phyloP scores from a whole-genome alignment of 2,797 vertebrate genomes.

The Novumbra hubbsi region DNA sequence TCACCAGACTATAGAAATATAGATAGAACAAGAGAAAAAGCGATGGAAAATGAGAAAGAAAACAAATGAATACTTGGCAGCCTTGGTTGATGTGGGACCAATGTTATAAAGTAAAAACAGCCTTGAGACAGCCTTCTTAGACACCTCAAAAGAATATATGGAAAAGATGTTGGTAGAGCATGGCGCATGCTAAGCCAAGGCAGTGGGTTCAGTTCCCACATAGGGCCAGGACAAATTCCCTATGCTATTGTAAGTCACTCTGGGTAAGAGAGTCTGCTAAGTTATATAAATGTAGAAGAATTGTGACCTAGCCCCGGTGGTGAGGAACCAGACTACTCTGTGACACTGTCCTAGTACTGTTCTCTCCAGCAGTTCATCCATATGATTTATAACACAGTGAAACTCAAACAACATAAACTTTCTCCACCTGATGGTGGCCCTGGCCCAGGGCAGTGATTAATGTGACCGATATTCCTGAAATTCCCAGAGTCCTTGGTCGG shows the following conservation, averaged over 20 bases:
- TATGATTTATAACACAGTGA: slow-evolving; percentile 25
- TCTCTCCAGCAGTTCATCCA: background rate
- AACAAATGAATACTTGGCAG: background rate
- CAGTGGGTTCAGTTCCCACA: too few species aligned
- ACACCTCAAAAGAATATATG: background rate
- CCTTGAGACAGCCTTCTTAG: background rate
- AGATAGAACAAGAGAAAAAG: slow-evolving; percentile 30
- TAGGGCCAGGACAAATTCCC: too few species aligned
- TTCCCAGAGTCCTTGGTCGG: slow-evolving; percentile 74
- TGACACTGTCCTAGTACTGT: background rate
- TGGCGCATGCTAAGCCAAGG: too few species aligned
- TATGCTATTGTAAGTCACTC: too few species aligned
- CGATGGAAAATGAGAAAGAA: slow-evolving; percentile 23
- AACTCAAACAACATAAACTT: slow-evolving; percentile 44
- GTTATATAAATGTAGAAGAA: background rate
- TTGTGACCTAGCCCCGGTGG: background rate
- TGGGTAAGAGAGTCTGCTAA: too few species aligned
- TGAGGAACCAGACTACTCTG: background rate
- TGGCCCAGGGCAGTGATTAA: slow-evolving; percentile 65
- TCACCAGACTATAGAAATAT: slow-evolving; percentile 17
- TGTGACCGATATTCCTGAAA: slow-evolving; percentile 85
- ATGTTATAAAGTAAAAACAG: background rate
- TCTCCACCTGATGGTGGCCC: slow-evolving; percentile 43
- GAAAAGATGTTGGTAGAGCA: too few species aligned
- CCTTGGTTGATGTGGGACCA: background rate